Evolutionary conservation across 2,888 invertebrate genomes (phyloP), one percentile per base, ranked within the genome.

Genomic region (Melanostoma scalare): DNA sequence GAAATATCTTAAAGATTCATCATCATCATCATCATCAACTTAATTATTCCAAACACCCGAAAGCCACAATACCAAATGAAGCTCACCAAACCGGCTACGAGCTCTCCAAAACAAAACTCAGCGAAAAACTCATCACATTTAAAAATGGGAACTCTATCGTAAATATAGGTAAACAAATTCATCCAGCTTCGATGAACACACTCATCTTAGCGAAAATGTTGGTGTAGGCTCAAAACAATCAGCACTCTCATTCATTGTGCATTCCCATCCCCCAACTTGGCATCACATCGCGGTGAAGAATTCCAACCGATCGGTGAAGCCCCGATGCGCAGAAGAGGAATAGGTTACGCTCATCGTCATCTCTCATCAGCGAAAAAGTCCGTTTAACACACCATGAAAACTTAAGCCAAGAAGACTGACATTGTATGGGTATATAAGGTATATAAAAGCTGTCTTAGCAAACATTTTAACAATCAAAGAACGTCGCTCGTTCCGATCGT

Each of bases 401-500:
- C 73, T 67, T 53, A 71, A 84, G 48, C 53, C 63, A 58, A 10
- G 10, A 65, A 56, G 55, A 67, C 42, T 46, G 74, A 69, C 69
- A 55, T 65, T 58, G 78, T 84, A 60, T 84, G 79, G 71, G 74
- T 79, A 84, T 84, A 84, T 84, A 84, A 84, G 20, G 20, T 20
- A 20, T 20, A 20, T 20, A 20, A 81, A 84, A 84, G 84, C 79
- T 84, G 74, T 69, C 71, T 84, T 75, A 84, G 71, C 84, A 79
- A 84, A 78, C 69, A 74, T 75, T 75, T 81, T 65, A 74, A 84
- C 84, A 84, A 84, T 84, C 79, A 84, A 71, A 84, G 84, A 74
- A 79, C 84, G 84, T 84, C 84, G 79, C 61, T 79, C 79, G 84
- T 75, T 79, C 71, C 79, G 75, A 79, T 84, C 84, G 84, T 79